These are phyloP conservation scores for Drosophila fuyamai DNA, from an alignment of 1,140 invertebrate genomes.

Conservation along the genomic window DNA sequence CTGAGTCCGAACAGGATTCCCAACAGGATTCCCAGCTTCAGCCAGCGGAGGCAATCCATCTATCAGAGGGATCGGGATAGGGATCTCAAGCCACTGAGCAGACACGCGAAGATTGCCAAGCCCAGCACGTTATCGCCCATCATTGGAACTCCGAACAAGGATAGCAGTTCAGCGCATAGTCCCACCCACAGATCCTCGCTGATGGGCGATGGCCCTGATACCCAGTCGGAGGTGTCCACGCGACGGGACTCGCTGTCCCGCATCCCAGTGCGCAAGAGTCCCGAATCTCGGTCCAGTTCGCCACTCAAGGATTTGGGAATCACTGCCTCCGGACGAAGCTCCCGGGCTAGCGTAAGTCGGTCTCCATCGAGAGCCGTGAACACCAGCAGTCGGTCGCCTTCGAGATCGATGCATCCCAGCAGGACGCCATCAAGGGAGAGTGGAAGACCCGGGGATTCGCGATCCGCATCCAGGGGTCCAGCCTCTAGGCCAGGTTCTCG, in stretches of 20 bases:
- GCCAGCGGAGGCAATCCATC: slow-evolving; percentile 48
- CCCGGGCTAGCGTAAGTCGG: slow-evolving; percentile 57
- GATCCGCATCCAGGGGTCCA: slow-evolving; percentile 52
- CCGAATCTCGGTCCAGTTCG: slow-evolving; percentile 66
- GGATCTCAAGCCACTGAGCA: slow-evolving; percentile 15
- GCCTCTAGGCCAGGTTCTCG: slow-evolving; percentile 60
- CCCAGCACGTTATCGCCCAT: slow-evolving; percentile 81
- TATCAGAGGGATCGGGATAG: slow-evolving; percentile 25
- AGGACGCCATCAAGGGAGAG: slow-evolving; percentile 39
- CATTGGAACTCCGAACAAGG: slow-evolving; percentile 83
- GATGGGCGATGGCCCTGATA: slow-evolving; percentile 23
- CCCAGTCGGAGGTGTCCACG: slow-evolving; percentile 58
- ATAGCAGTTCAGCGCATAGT: slow-evolving; percentile 71
- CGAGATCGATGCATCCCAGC: slow-evolving; percentile 43
- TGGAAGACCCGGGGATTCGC: slow-evolving; percentile 45
- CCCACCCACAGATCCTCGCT: slow-evolving; percentile 54
- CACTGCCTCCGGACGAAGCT: slow-evolving; percentile 42
- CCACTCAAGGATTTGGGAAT: slow-evolving; percentile 40
- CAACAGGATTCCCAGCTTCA: slow-evolving; percentile 27
- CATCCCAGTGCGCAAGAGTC: slow-evolving; percentile 69
- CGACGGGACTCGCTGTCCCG: slow-evolving; percentile 72
- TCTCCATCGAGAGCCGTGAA: slow-evolving; percentile 50
- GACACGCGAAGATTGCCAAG: slow-evolving; percentile 71
- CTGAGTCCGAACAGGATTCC: slow-evolving; percentile 20
- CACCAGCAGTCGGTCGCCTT: slow-evolving; percentile 66